Conservation (phyloP, 2,888 invertebrate genomes). For the Nycteola revayana region DNA sequence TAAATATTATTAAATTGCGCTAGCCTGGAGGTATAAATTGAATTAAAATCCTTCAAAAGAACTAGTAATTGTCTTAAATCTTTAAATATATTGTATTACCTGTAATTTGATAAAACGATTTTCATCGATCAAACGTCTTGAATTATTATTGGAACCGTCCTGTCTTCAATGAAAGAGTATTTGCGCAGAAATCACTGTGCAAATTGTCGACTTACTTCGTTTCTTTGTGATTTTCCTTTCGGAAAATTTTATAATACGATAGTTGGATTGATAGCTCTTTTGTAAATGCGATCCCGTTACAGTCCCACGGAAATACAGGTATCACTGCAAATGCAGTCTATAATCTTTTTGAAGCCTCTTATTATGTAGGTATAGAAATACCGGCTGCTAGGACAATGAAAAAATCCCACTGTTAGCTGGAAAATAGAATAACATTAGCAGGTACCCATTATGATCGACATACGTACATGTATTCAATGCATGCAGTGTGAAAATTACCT, state of each 20-base stretch:
- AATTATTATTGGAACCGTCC: slow-evolving; percentile 11
- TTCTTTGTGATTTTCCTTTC: slow-evolving; percentile 56
- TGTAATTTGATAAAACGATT: slow-evolving; percentile 16
- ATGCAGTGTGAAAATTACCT: slow-evolving; percentile 44
- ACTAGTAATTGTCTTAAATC: slow-evolving; percentile 22
- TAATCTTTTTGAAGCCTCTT: slow-evolving; percentile 56
- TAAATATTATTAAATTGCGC: no score
- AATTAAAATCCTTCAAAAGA: slow-evolving; percentile 16
- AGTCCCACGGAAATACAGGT: slow-evolving; percentile 62
- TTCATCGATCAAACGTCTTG: slow-evolving; percentile 10
- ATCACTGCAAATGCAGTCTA: slow-evolving; percentile 58
- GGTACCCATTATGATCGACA: slow-evolving; percentile 48
- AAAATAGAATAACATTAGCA: slow-evolving; percentile 65
- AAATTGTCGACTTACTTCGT: slow-evolving; percentile 34
- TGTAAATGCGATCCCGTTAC: slow-evolving; percentile 64
- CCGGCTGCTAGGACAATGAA: slow-evolving; percentile 61
- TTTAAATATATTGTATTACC: slow-evolving; percentile 24
- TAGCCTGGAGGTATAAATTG: no score
- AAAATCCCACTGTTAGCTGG: slow-evolving; percentile 62
- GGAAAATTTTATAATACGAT: slow-evolving; percentile 48
- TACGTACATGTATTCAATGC: slow-evolving; percentile 30
- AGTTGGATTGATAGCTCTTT: slow-evolving; percentile 53
- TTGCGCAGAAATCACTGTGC: slow-evolving; percentile 26
- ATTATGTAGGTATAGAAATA: slow-evolving; percentile 73
- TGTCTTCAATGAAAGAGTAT: slow-evolving; percentile 10